Evolutionary conservation across 2,888 invertebrate genomes (phyloP), one percentile per base, ranked within the genome.

Genomic region (Myopa testacea): DNA sequence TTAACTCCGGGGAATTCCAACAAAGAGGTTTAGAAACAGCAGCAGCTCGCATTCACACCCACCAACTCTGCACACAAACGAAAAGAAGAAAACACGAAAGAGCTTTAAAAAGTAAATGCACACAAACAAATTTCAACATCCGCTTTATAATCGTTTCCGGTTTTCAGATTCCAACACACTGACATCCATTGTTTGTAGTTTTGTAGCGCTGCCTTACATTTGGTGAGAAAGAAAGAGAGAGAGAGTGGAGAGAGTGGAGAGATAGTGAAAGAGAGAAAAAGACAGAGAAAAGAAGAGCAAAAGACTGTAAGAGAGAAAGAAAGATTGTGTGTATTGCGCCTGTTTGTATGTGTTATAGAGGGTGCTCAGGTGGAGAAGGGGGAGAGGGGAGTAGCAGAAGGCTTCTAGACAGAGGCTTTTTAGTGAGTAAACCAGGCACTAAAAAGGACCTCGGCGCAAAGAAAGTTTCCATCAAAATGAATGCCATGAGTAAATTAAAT

Each of bases 91-190:
- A 55, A 0, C 55, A 50, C 50, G 14, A 50, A 3, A 14, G 26
- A 26, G 26, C 26, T 26, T 26, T 26, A 26, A 50, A 50, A 50
- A 50, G 10, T 50, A 50, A 50, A 50, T 1, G n/a, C 38, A 19
- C 52, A 19, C 60, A 60, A 40, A 55, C 60, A 69, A 68, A 69
- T 75, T 68, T 68, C 45, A 4, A 67, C 75, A 38, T 75, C 75
- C 75, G 75, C 60, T 75, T 40, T 68, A 50, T 69, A 75, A 68
- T 68, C 45, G 69, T 12, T 75, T 68, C 75, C 68, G 58, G 68
- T 52, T 74, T 68, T 52, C 67, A 67, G 75, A 55, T 55, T 55
- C 52, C n/a, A 75, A 65, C 52, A 75, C 40, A 5, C 75, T 19
- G 52, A 52, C 67, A 70, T 16, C 52, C 62, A 63, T 19, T 73